Conservation (phyloP, 1,140 invertebrate genomes). For the Heliconius melpomene region DNA sequence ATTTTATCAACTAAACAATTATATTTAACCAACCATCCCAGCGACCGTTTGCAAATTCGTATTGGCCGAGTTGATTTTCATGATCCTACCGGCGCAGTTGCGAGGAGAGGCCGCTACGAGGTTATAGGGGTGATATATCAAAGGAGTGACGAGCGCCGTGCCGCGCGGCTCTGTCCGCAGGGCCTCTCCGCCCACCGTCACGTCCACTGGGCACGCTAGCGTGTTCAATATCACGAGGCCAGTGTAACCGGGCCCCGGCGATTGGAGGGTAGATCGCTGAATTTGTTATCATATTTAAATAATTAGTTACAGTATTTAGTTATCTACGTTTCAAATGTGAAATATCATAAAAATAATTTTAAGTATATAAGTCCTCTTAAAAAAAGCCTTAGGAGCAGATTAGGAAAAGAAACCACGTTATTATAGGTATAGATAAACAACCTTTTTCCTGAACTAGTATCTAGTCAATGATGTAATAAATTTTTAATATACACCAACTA, state of each 20-base stretch:
- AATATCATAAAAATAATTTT: too few species aligned
- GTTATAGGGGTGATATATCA: conserved; percentile 46
- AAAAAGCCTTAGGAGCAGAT: too few species aligned
- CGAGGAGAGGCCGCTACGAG: conserved; percentile 49
- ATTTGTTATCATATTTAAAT: not conserved
- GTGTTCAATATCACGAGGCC: conserved; percentile 66
- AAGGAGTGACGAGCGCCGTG: conserved; percentile 61
- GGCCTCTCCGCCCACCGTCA: conserved; percentile 56
- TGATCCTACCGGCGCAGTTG: conserved; percentile 60
- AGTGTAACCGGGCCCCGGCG: conserved; percentile 56
- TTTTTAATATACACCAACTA: too few species aligned
- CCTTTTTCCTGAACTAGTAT: too few species aligned
- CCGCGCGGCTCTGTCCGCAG: conserved; percentile 53
- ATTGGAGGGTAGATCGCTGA: conserved; percentile 69
- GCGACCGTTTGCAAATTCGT: conserved; percentile 57
- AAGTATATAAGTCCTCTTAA: too few species aligned
- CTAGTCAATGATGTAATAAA: too few species aligned
- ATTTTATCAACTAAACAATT: too few species aligned
- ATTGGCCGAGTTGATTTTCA: conserved; percentile 50
- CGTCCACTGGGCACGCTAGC: conserved; percentile 54
- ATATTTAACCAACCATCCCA: conserved; percentile 51
- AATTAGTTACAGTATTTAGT: not conserved
- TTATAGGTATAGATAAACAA: too few species aligned
- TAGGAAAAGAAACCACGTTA: too few species aligned
- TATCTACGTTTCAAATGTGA: too few species aligned